Base-by-base conservation (phyloP, 2,888 invertebrate genomes). In the Caenorhabditis imperialis region DNA sequence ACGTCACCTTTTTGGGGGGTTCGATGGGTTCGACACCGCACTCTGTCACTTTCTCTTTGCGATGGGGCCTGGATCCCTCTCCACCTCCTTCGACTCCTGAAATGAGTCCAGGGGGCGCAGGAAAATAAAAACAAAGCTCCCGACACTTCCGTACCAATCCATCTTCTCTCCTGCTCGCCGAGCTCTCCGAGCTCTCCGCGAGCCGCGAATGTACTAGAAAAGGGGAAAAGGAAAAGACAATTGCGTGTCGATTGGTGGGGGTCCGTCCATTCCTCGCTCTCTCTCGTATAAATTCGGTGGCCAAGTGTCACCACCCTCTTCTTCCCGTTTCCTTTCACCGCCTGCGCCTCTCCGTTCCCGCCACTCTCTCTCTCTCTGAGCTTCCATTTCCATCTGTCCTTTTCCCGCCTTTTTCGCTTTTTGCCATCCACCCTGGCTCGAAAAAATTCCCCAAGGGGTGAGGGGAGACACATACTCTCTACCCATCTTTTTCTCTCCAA, bases 201-300 rank as follows among this genome's bases (percentile, higher is more conserved):
- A n/a, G n/a, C n/a, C n/a, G n/a, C n/a, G n/a, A 7, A 30, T 30
- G 30, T 30, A 30, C 7, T 6, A 6, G 7, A 30, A 10, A 10
- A 30, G 10, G 10, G 10, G 10, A 30, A 30, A 42, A 40, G 23
- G 38, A 40, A 65, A 44, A 48, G 47, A 44, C 25, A 51, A 67
- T 67, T 38, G 67, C 67, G 67, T 67, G 67, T 42, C 45, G 37
- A 33, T 16, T 27, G 33, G 7, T 20, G 16, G 2, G 25, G 44
- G 30, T 57, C 30, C 30, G 65, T 57, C 67, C 65, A 65, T 67
- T 55, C 57, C 51, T 40, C 42, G 47, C 57, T 65, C 57, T 57
- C 54, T 40, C 63, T 67, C 67, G 67, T 67, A 57, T 67, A 57
- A 67, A 67, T 67, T 67, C 67, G 50, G 57, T 50, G 51, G 57